Base-by-base conservation (phyloP, 2,113 vertebrate genomes). In the Arenaria interpres region DNA sequence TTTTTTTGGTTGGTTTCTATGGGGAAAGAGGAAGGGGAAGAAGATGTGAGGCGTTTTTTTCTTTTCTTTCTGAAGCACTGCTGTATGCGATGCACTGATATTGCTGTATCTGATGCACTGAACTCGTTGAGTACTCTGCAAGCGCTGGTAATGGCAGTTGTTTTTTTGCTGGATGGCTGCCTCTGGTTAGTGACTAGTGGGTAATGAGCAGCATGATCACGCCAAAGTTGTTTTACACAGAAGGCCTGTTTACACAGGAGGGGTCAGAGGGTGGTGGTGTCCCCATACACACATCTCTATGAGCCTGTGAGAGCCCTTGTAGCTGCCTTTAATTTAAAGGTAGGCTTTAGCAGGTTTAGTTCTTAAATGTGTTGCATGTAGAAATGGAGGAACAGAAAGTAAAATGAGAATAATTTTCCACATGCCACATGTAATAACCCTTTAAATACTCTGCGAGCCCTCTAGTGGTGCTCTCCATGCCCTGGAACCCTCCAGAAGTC, bases 371-470 rank as follows among this genome's bases (percentile, higher is more conserved):
- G 0, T 11, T 51, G 23, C 20, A 4, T 1, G 32, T n/a, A 6
- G 27, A 51, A 78, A 60, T 41, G 53, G 43, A 76, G 51, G 69
- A 81, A 51, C 3, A 33, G 66, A 92, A 72, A 56, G 35, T 2
- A 60, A 81, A 91, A 82, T 53, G 32, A 77, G 32, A 14, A 0
- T 53, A 4, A 4, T 79, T 93, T 90, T 69, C 50, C 22, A 33
- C 0, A 10, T 27, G 4, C 2, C 12, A 23, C 9, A 4, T 35
- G 22, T 10, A 51, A 56, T 39, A 68, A 50, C 57, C 84, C 91
- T 89, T 87, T 27, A 56, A 89, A 82, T 48, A 78, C 53, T 68
- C 17, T 9, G 77, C 87, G 93, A 95, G 94, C 94, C 95, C 96
- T 91, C 96, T 96, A 95, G 95, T 51, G 89, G 93, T 37, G 43